Percentiles rank a stretch among this genome's conserved stretches.
Conservation (phyloP, 1,140 invertebrate genomes). For the Tetramorium alpestre region DNA sequence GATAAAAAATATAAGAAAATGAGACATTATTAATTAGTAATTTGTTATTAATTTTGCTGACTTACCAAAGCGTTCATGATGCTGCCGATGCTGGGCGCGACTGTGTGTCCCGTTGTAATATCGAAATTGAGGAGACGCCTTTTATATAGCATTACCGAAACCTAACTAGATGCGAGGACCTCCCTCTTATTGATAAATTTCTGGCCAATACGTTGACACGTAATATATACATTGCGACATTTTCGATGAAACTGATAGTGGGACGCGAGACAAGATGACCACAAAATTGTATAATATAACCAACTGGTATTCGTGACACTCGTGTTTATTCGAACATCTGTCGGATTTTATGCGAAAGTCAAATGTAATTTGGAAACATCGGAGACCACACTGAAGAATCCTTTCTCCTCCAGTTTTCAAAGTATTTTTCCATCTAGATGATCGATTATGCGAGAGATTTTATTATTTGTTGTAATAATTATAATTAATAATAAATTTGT, state of each 20-base stretch:
- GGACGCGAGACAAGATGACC: background rate
- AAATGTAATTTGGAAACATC: background rate
- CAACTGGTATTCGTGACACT: background rate
- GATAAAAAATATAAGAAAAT: background rate
- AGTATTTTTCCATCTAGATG: background rate
- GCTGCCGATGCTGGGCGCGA: slow-evolving; percentile 65
- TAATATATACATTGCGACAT: slow-evolving; percentile 56
- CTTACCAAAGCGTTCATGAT: slow-evolving; percentile 72
- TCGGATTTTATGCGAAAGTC: slow-evolving; percentile 19
- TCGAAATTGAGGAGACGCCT: slow-evolving; percentile 57
- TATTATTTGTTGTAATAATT: background rate
- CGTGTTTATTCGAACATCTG: background rate
- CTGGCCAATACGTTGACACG: slow-evolving; percentile 54
- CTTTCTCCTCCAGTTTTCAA: background rate
- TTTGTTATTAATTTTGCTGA: slow-evolving; percentile 1
- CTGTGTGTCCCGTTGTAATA: slow-evolving; percentile 66
- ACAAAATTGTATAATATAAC: background rate
- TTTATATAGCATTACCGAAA: slow-evolving; percentile 72
- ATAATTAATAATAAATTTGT: background rate
- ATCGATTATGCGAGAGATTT: background rate
- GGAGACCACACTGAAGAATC: background rate
- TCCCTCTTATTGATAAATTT: slow-evolving; percentile 70
- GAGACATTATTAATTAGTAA: background rate
- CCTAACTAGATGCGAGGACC: slow-evolving; percentile 59
- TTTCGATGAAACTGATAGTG: slow-evolving; percentile 53